Base-by-base conservation (phyloP, 1,140 invertebrate species). In the Drosophila mauritiana region DNA sequence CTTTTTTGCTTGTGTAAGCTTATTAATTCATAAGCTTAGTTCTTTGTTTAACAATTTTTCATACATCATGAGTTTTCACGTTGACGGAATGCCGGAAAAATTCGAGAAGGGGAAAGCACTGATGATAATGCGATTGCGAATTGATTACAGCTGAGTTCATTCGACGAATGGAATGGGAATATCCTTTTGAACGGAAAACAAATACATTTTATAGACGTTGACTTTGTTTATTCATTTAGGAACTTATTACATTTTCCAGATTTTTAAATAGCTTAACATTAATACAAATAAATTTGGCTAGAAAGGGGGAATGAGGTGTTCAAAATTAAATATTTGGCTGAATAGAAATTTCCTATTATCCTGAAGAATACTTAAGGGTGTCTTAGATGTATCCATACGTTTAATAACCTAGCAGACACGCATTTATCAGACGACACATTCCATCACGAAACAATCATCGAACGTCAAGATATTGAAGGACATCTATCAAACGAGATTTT, bases 11-110 rank as follows among this genome's bases (percentile, higher is more conserved):
- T 69, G 59, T 62, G 62, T 57, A 48, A 48, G 62, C 61, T 88
- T 79, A 75, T 83, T 88, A 89, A 86, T 86, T 88, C 83, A 80
- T 83, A 83, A 86, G 75, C 72, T 53, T 69, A 68, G 61, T 51
- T 48, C 62, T 68, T 56, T 69, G 42, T 56, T 75, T 48, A 78
- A 78, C 54, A 58, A 59, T 74, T 59, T 59, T 82, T 68, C 59
- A 55, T 74, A 74, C 31, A 39, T 54, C 45, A 63, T 7, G 13
- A 27, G 12, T n/a, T 5, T 46, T 8, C 20, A 10, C n/a, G 11
- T 4, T 55, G 36, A 48, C 54, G 42, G 42, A 62, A 64, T 63
- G 62, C 62, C n/a, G n/a, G n/a, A n/a, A 25, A 55, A 55, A 49
- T 15, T 25, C 27, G 12, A 39, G 10, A 11, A 2, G n/a, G 27